A percentile compares a stretch with the other conserved stretches of the same genome.
These are phyloP conservation scores for Leptinotarsa haldemani DNA, from an alignment of 2,888 invertebrate species.

Conservation along the genomic window DNA sequence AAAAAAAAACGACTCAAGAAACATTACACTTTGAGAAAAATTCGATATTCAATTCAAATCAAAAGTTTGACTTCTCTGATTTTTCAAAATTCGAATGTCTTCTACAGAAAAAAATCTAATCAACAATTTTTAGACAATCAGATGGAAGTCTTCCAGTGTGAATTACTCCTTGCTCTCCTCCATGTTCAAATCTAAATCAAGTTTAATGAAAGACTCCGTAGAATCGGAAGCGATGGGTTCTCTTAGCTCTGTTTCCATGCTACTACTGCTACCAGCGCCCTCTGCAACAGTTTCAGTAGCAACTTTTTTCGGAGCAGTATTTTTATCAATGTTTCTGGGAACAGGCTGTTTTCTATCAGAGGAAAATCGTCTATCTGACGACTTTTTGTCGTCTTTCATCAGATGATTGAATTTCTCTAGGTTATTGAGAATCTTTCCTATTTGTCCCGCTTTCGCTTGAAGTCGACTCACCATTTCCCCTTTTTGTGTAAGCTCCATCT, in stretches of 20 bases:
- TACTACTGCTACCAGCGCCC: slow-evolving; percentile 27
- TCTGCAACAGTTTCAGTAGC: slow-evolving; percentile 25
- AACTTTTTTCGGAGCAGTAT: slow-evolving; percentile 44
- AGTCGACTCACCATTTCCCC: slow-evolving; percentile 95
- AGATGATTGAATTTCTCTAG: slow-evolving; percentile 88
- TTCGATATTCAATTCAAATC: background rate
- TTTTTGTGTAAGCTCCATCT: slow-evolving; percentile 94
- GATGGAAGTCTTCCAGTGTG: background rate
- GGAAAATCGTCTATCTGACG: slow-evolving; percentile 44
- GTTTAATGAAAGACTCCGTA: slow-evolving; percentile 58
- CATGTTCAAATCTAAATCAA: slow-evolving; percentile 53
- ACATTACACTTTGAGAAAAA: no score
- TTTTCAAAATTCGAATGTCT: background rate
- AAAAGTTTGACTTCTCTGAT: background rate
- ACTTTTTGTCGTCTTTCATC: slow-evolving; percentile 70
- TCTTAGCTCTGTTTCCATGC: slow-evolving; percentile 38
- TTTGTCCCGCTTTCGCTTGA: slow-evolving; percentile 94
- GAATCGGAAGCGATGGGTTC: slow-evolving; percentile 55
- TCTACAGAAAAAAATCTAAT: background rate
- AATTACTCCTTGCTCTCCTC: slow-evolving; percentile 47
- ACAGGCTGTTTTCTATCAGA: slow-evolving; percentile 44
- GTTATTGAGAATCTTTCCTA: slow-evolving; percentile 92
- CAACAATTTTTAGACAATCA: slow-evolving; percentile 1
- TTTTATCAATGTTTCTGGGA: slow-evolving; percentile 44
- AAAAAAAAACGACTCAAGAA: no score